phyloP scores from a whole-genome alignment of 2,113 vertebrate species.

The Hippopotamus amphibius region DNA sequence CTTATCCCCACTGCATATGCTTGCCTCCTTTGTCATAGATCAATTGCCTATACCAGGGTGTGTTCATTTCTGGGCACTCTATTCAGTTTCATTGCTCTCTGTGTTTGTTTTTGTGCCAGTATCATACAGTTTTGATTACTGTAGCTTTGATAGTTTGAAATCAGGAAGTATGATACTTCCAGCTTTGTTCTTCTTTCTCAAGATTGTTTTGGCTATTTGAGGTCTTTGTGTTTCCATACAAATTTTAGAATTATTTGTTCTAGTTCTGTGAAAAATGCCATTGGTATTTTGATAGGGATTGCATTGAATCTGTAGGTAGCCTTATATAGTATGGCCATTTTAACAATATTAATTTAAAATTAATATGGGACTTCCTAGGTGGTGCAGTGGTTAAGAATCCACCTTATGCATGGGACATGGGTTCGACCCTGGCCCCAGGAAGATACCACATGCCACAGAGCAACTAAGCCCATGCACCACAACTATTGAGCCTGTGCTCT shows the following conservation, averaged over 20 bases:
- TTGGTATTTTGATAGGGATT: not conserved
- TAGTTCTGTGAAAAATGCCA: not conserved
- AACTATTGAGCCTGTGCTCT: too few species aligned
- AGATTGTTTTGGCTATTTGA: not conserved
- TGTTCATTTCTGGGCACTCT: not conserved
- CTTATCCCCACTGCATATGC: not conserved
- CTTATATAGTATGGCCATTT: not conserved
- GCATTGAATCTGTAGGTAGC: not conserved
- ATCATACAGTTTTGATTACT: not conserved
- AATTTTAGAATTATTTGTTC: not conserved
- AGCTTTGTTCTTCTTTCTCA: not conserved
- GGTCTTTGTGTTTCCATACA: not conserved
- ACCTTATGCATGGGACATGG: too few species aligned
- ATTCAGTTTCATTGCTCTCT: not conserved
- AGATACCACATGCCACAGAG: too few species aligned
- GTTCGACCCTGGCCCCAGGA: too few species aligned
- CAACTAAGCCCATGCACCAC: too few species aligned
- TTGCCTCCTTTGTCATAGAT: not conserved
- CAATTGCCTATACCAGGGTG: not conserved
- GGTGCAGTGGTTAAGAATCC: too few species aligned
- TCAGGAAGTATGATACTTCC: not conserved
- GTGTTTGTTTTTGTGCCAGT: not conserved
- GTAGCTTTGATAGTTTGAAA: not conserved
- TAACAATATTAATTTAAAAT: not conserved
- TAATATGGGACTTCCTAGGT: too few species aligned